phyloP scores from a whole-genome alignment of 2,113 vertebrate genomes.

The Chauna torquata region DNA sequence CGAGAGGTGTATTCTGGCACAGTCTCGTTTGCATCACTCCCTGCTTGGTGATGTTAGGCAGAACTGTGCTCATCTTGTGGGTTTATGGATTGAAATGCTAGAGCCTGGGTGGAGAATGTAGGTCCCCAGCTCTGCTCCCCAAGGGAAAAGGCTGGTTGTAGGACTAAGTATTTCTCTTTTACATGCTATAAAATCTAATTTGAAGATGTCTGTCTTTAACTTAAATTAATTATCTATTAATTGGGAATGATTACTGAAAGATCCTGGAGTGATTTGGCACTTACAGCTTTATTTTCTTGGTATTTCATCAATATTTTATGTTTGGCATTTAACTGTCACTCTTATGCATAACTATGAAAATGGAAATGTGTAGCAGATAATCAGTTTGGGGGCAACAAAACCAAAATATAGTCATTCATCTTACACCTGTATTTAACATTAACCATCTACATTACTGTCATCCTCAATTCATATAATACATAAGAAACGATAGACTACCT shows the following conservation, averaged over 20 bases:
- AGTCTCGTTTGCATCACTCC: not conserved
- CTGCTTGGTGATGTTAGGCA: not conserved
- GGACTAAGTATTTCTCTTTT: not conserved
- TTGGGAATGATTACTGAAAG: not conserved
- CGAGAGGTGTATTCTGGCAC: not conserved
- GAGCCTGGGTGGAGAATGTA: not conserved
- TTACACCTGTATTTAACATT: not conserved
- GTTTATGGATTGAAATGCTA: not conserved
- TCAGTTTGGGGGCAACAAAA: not conserved
- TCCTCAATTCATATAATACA: not conserved
- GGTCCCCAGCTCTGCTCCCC: not conserved
- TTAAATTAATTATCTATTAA: not conserved
- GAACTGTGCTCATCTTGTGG: not conserved
- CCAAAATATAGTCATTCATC: not conserved
- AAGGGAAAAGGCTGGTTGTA: not conserved
- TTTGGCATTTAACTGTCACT: slow-evolving; percentile 6
- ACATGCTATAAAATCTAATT: not conserved
- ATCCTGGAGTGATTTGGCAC: not conserved
- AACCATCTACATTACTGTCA: not conserved
- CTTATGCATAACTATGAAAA: not conserved
- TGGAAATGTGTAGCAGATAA: not conserved
- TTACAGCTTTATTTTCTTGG: not conserved
- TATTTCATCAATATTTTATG: slow-evolving; percentile 30
- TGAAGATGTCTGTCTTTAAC: not conserved
- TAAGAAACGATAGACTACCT: not conserved